Evolutionary conservation across 2,797 vertebrate species (phyloP), one percentile per base, ranked within the genome.

Genomic region (Oreortyx pictus): DNA sequence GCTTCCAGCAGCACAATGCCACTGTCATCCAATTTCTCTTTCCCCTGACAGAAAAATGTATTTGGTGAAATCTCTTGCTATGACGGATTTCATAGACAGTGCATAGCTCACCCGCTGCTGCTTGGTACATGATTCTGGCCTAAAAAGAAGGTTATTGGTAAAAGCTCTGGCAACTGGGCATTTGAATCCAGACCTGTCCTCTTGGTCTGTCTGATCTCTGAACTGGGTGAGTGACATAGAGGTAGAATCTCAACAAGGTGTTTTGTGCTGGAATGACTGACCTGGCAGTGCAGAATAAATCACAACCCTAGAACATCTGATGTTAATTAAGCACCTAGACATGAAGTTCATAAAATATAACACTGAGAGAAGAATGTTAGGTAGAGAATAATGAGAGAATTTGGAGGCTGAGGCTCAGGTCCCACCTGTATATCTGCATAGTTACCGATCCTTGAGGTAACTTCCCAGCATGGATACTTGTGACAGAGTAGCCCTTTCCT

Each of bases 1-100:
- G 66, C 73, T 70, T 39, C 92, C 93, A 92, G 91, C 86, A 93
- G 76, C 66, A 80, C 77, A 90, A 82, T 85, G 56, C 44, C 44
- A 39, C 59, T 91, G 85, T 86, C 60, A 73, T 52, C 49, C 59
- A 37, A 25, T 91, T 94, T 86, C 82, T 93, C 60, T 86, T 44
- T 14, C 49, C 22, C 65, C 47, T 90, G 64, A 35, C 67, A 87
- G 57, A 35, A 86, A 76, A 67, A 89, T 47, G 2, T 14, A 15
- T 74, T 82, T 73, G 54, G 44, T 80, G 37, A 62, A 82, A 76
- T 76, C 80, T 73, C 50, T 75, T 73, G 33, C 73, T 61, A 29
- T 90, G 81, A 71, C 6, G 71, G 74, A 68, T 90, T 86, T 90
- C 31, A 25, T 2, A n/a, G 57, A 27, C 73, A 77, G 54, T 23